A percentile compares a stretch with the other conserved stretches of the same genome.
Evolutionary conservation across 2,888 invertebrate genomes (phyloP).

Genomic region (Phaedon cochleariae): DNA sequence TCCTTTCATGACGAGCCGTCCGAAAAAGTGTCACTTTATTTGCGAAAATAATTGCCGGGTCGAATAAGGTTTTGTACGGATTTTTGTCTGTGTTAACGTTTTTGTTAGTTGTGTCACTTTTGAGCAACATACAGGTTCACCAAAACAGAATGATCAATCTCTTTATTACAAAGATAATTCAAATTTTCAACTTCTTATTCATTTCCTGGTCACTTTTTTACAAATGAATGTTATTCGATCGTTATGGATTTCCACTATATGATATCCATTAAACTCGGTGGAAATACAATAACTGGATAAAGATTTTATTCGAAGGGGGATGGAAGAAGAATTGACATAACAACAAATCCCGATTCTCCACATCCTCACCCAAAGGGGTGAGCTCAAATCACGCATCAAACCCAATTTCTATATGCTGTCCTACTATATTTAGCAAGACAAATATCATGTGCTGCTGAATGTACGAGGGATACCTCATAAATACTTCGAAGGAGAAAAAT

Average conservation of each 20-base stretch:
- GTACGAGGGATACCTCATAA: neutral
- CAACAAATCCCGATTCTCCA: slow-evolving; percentile 2
- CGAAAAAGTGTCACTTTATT: neutral
- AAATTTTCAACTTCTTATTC: no score
- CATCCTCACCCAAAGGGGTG: neutral
- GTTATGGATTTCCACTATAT: no score
- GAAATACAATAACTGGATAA: neutral
- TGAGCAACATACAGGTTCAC: no score
- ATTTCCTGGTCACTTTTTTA: no score
- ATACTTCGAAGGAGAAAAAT: neutral
- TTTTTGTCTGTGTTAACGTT: neutral
- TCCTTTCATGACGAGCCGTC: neutral
- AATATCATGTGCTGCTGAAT: neutral
- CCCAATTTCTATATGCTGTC: neutral
- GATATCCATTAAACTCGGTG: no score
- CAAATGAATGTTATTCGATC: no score
- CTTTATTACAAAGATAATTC: no score
- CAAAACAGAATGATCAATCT: no score
- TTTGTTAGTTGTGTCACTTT: neutral
- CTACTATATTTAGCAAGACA: slow-evolving; percentile 9
- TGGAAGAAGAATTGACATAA: neutral
- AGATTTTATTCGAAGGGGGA: neutral
- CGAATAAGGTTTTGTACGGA: neutral
- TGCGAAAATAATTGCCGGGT: neutral
- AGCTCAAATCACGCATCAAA: slow-evolving; percentile 7